Evolutionary conservation across 2,797 vertebrate species (phyloP), one percentile per base, ranked within the genome.

Genomic region (Bovichtus variegatus): DNA sequence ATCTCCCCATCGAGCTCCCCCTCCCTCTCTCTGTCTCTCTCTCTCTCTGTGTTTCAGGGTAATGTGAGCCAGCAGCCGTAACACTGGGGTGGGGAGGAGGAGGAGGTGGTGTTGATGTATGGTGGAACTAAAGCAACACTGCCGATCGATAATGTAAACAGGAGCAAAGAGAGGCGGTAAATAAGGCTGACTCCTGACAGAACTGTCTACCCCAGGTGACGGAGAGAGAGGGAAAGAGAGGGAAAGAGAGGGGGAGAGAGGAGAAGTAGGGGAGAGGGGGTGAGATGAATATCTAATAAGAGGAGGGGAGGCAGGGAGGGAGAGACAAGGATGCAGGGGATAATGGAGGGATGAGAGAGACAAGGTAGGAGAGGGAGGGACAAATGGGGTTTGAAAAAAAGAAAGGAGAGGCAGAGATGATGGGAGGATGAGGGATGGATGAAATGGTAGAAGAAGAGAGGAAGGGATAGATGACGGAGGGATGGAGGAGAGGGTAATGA

Each of bases 61-160:
- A 90, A 90, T 91, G 82, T 76, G 78, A 89, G 86, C 84, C 85
- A 89, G 84, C 89, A 86, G 76, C 80, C 61, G 72, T 88, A 89
- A 82, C 87, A 83, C 68, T 27, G 67, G 61, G 76, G 59, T 49
- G 54, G 57, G 63, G 58, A 31, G 46, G 60, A 15, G 34, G 75
- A 18, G 27, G 74, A 57, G 84, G 71, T 47, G 46, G 34, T 82
- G 89, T 91, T 94, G 93, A 94, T 94, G 91, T 93, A 94, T 93
- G 90, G 92, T 87, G 87, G 88, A 93, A 95, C 92, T 95, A 95
- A 95, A 94, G 93, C 91, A 93, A 94, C 90, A 91, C 85, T 89
- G 88, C 91, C 91, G 89, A 95, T 95, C 94, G 92, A 95, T 95
- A 94, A 94, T 94, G 94, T 95, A 95, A 95, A 94, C 94, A 94